Evolutionary conservation across 2,113 vertebrate species (phyloP), one percentile per base, ranked within the genome.

Genomic region (Chroicocephalus ridibundus): DNA sequence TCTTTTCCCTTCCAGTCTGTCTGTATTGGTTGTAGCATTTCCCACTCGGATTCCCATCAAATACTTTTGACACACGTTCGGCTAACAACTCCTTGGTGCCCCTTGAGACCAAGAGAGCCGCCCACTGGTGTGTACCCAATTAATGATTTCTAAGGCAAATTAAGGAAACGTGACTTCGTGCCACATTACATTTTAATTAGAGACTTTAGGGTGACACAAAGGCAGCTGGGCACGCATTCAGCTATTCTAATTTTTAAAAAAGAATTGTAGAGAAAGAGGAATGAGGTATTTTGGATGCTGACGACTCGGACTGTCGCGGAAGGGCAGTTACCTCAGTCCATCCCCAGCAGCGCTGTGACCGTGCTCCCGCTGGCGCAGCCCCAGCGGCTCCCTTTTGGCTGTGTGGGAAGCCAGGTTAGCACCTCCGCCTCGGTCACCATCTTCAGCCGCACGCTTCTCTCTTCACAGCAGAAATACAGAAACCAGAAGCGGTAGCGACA

Each of bases 71-170:
- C 47, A 75, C 11, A 34, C 1, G 0, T 81, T 96, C 26, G 4
- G 36, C 51, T 69, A 51, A 54, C 5, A 83, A 44, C 60, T 77
- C 16, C 5, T 58, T 14, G 3, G 49, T 87, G 31, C 49, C 51
- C 51, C 42, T 75, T 58, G 42, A 66, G 31, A 78, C 27, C 46
- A 93, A 90, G 76, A 75, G 8, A 78, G 36, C 32, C 60, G 60
- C 66, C 46, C 62, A 24, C n/a, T 77, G 32, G 27, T 78, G 19
- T 72, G n/a, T 82, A 71, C 25, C 52, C 11, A 80, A 29, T 32
- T 75, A 92, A 60, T 75, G n/a, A 91, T 64, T 88, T 88, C 24
- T 64, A 52, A 75, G 72, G 52, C 80, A 92, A 95, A 86, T 86
- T 71, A 34, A 88, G 51, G 31, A 82, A 86, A 75, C 0, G 1